Evolutionary conservation across 1,140 invertebrate genomes (phyloP), one percentile per base, ranked within the genome.

Genomic region (Drosophila aff.): DNA sequence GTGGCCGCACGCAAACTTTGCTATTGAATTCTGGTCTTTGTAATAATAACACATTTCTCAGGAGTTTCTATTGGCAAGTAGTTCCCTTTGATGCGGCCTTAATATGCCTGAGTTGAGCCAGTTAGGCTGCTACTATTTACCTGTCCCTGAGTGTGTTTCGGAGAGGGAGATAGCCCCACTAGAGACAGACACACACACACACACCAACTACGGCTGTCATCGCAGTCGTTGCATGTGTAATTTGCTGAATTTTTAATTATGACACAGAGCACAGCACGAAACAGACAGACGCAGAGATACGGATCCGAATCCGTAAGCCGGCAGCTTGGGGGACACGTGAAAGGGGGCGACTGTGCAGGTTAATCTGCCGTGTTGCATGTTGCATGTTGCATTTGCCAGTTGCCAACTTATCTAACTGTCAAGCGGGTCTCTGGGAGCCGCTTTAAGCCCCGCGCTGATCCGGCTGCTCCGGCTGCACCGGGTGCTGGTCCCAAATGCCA

Each of bases 241-340:
- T 84, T 84, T 84, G 76, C 66, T 84, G 81, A 83, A 83, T 83
- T 83, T 83, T 83, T 83, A 84, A 83, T 83, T 83, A 80, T 83
- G 81, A 76, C 81, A 82, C 79, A 81, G 72, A 80, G 78, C 76
- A 46, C 66, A 63, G 59, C 58, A 50, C 55, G 53, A 44, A 46
- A 31, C 43, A 58, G 65, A 43, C 43, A 57, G 38, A 40, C 21
- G 40, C 38, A 46, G 62, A 71, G 67, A 71, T 71, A 68, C 67
- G 49, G 33, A 71, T 71, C 49, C 63, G 36, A 68, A 47, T 63
- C 63, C 58, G 40, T 63, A 53, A 36, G 66, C 49, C 26, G 5
- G n/a, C n/a, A 21, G 44, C 21, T 7, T 3, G 38, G 62, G 62
- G 47, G 47, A 41, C 53, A 31, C 11, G 31, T 21, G 18, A 4